Conservation (phyloP, 2,888 invertebrate species). For the Urechis unicinctus region DNA sequence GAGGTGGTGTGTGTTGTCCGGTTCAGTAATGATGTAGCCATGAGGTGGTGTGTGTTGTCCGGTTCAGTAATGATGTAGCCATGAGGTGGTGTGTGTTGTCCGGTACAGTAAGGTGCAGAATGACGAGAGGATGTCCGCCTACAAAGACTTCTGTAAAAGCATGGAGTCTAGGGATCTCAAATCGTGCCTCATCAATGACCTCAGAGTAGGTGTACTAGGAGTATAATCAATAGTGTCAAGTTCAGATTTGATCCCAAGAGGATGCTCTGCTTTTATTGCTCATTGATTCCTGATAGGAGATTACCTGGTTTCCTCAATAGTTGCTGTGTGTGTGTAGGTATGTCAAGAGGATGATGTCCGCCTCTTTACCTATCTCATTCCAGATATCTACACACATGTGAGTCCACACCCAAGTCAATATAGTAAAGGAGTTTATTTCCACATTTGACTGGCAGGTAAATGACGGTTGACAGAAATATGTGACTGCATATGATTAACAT, state of each 20-base stretch:
- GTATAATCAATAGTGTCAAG: too few relatives aligned
- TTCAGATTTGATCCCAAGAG: too few relatives aligned
- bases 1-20: too few relatives aligned
- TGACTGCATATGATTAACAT: too few relatives aligned
- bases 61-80: too few relatives aligned
- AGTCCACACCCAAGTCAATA: conserved; percentile 15
- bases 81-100: too few relatives aligned
- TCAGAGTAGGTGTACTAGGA: conserved; percentile 63
- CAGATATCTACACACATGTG: conserved; percentile 79
- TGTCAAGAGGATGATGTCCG: conserved; percentile 85
- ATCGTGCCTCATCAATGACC: conserved; percentile 65
- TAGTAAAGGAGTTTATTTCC: background rate
- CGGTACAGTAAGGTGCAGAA: conserved; percentile 52
- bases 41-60: too few relatives aligned
- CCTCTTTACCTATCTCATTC: conserved; percentile 84
- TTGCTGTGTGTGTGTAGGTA: conserved; percentile 53
- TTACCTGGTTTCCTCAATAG: background rate
- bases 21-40: too few relatives aligned
- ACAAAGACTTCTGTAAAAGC: conserved; percentile 80
- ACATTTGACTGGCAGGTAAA: too few relatives aligned
- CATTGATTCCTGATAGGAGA: too few relatives aligned
- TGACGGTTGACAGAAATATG: too few relatives aligned
- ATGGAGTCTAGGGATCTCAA: conserved; percentile 57
- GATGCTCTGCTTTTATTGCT: too few relatives aligned
- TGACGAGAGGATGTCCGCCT: conserved; percentile 74